Conservation (phyloP, 2,797 vertebrate species). For the Spheniscus humboldti region DNA sequence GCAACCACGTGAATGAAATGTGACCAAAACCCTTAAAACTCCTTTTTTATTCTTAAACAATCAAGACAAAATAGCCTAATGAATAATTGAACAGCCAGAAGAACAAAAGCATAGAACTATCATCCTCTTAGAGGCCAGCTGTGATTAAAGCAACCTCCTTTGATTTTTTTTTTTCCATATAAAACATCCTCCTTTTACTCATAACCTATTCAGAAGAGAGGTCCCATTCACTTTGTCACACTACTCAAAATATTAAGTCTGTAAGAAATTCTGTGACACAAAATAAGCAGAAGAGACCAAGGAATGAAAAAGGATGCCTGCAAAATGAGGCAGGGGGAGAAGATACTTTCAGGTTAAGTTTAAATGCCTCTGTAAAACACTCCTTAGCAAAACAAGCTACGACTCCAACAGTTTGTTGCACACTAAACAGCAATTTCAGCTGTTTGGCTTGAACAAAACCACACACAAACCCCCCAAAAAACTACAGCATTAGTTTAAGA, state of each 20-base stretch:
- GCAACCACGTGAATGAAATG: not conserved
- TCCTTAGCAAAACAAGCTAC: not conserved
- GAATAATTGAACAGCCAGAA: not conserved
- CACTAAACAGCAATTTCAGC: not conserved
- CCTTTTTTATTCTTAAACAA: not conserved
- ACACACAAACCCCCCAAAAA: fast-evolving
- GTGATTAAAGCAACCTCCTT: not conserved
- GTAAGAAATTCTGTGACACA: not conserved
- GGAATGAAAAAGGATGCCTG: not conserved
- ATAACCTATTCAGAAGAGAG: not conserved
- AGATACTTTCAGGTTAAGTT: not conserved
- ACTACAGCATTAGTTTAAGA: not conserved
- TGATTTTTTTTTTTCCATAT: not conserved
- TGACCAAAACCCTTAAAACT: not conserved
- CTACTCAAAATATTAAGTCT: not conserved
- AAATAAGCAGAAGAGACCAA: not conserved
- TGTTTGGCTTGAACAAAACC: not conserved
- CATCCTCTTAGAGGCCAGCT: conserved; percentile 27
- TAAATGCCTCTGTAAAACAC: not conserved
- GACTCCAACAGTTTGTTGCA: not conserved
- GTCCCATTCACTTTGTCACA: not conserved
- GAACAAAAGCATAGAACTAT: conserved; percentile 3
- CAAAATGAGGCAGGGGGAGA: not conserved
- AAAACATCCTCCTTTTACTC: not conserved
- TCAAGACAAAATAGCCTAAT: not conserved